A percentile compares a stretch with the other conserved stretches of the same genome.
Evolutionary conservation across 2,113 vertebrate species (phyloP).

Genomic region (Paramisgurnus dabryanus): DNA sequence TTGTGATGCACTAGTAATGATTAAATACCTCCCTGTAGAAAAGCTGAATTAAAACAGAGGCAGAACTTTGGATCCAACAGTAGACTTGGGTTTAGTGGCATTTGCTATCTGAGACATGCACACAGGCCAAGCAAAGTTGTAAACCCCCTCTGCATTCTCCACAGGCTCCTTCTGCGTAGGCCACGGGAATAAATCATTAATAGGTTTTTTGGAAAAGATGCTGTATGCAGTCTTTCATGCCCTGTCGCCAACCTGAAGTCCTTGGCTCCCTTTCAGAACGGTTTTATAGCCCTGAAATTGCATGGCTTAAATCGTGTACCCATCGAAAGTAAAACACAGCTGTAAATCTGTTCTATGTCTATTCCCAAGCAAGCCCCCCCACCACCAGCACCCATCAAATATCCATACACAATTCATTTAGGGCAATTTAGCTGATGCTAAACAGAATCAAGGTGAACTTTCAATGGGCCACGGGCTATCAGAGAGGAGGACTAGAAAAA

Average conservation of each 20-base stretch:
- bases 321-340: slow-evolving; percentile 72
- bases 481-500: slow-evolving; percentile 48
- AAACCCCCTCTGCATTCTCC: slow-evolving; percentile 26
- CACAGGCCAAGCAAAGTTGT: slow-evolving; percentile 19
- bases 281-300: slow-evolving; percentile 60
- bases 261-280: slow-evolving; percentile 73
- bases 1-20: not conserved
- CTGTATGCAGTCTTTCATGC: slow-evolving; percentile 65
- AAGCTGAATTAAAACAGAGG: not conserved
- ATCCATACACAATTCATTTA: slow-evolving; percentile 77
- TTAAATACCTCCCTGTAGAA: not conserved
- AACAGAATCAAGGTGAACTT: slow-evolving; percentile 73
- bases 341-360: slow-evolving; percentile 71
- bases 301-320: slow-evolving; percentile 70
- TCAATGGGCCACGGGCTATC: slow-evolving; percentile 60
- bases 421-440: slow-evolving; percentile 76
- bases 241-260: slow-evolving; percentile 64
- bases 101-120: slow-evolving; percentile 30
- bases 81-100: slow-evolving; percentile 2
- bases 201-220: slow-evolving; percentile 64
- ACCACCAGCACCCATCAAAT: slow-evolving; percentile 68
- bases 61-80: slow-evolving; percentile 8
- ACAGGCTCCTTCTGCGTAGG: slow-evolving; percentile 61
- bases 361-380: slow-evolving; percentile 42
- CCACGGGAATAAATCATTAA: slow-evolving; percentile 71